Conservation (phyloP, 1,140 invertebrate genomes). For the Reticulitermes speratus region DNA sequence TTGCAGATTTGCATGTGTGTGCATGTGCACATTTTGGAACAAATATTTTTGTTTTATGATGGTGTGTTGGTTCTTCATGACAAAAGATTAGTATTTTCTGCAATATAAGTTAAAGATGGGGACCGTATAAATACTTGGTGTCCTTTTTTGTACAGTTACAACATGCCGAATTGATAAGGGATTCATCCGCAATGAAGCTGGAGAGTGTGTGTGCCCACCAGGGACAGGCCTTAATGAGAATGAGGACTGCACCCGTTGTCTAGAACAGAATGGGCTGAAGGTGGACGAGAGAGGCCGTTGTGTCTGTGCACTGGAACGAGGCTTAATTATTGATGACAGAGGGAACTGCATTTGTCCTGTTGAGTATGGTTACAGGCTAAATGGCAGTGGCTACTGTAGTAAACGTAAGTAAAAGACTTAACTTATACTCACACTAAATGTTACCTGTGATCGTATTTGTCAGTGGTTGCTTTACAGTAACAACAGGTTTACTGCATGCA, state of each 20-base stretch:
- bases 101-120: too few species aligned
- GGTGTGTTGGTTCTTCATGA: too few species aligned
- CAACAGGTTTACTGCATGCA: too few species aligned
- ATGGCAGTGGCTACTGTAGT: constrained; percentile 64
- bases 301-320: constrained; percentile 73
- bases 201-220: constrained; percentile 72
- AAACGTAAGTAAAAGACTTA: constrained; percentile 42
- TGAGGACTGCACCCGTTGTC: constrained; percentile 74
- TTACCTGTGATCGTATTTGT: too few species aligned
- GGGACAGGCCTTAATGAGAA: constrained; percentile 72
- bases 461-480: too few species aligned
- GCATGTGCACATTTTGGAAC: too few species aligned
- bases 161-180: constrained; percentile 70
- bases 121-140: too few species aligned
- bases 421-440: background rate
- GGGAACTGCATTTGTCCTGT: constrained; percentile 76
- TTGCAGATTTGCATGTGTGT: too few species aligned
- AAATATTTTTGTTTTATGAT: too few species aligned
- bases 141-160: constrained; percentile 51
- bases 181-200: constrained; percentile 64
- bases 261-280: constrained; percentile 66
- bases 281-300: constrained; percentile 75
- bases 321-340: constrained; percentile 70
- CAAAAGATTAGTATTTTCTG: too few species aligned
- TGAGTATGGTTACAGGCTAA: constrained; percentile 67